Evolutionary conservation across 2,797 vertebrate genomes (phyloP), one percentile per base, ranked within the genome.

Genomic region (Aulostomus chinensis): DNA sequence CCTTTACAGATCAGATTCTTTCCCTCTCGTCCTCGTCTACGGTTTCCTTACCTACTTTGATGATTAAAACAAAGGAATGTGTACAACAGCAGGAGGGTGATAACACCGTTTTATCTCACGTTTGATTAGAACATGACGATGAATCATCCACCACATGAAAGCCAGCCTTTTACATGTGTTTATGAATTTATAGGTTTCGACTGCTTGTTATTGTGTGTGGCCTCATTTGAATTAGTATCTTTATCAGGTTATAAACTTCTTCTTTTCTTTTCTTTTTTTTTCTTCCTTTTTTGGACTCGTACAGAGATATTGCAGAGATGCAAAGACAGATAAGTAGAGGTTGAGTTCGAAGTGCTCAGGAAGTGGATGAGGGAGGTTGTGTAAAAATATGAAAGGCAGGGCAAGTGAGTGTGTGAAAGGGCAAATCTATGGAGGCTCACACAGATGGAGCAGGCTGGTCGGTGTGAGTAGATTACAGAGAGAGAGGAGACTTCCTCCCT

Each of bases 401-500:
- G 66, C 58, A 67, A 53, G 56, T 6, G 73, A 80, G 68, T 82
- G 80, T 83, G 81, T 81, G 82, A 88, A 82, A 77, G 76, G 78
- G 59, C 56, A 62, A 66, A 71, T 77, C 67, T 42, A 73, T 35
- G 47, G 70, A 53, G 54, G 55, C 66, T 76, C 47, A 25, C 38
- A 17, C 81, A 84, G 78, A 86, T 83, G 84, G 78, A 58, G 67
- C 68, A 80, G 80, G 78, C 79, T 83, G 74, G 84, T 86, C 45
- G 68, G 72, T 71, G 72, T 36, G 78, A 80, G 78, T 37, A 75
- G 83, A 89, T 89, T 89, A 86, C 80, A 89, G 83, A n/a, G n/a
- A n/a, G n/a, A n/a, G 64, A 84, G 87, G 49, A 87, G 78, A 85
- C 86, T 86, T 91, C 89, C 88, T 85, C 83, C 74, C 79, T 84